Conservation (phyloP, 1,140 invertebrate genomes). For the Apis cerana region DNA sequence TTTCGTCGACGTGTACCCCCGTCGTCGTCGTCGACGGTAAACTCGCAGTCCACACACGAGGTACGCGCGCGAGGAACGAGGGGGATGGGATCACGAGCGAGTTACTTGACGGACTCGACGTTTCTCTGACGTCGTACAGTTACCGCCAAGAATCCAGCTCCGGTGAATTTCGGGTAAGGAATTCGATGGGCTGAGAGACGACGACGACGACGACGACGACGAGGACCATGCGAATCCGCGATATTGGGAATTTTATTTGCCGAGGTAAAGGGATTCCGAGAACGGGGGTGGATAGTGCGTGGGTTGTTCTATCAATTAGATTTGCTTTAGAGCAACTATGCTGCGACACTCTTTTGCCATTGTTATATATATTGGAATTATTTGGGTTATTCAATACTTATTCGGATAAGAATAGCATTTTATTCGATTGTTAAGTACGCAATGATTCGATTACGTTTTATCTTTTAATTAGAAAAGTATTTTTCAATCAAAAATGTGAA, state of each 20-base stretch:
- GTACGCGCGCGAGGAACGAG: not conserved
- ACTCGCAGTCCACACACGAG: slow-evolving; percentile 75
- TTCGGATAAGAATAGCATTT: not conserved
- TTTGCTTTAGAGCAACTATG: slow-evolving; percentile 11
- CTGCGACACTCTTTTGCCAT: not conserved
- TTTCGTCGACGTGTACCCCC: slow-evolving; percentile 13
- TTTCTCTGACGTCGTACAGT: slow-evolving; percentile 65
- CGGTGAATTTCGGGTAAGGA: slow-evolving; percentile 10
- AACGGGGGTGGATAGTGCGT: not conserved
- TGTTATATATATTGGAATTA: not conserved
- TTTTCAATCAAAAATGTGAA: too few species aligned
- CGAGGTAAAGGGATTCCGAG: not conserved
- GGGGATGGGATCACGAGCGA: slow-evolving; percentile 52
- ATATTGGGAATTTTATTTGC: slow-evolving; percentile 10
- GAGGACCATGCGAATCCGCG: not conserved
- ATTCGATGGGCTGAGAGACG: not conserved
- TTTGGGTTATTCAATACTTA: slow-evolving; percentile 3
- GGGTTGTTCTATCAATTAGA: too few species aligned
- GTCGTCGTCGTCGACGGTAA: slow-evolving; percentile 64
- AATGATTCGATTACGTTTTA: too few species aligned
- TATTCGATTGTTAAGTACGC: too few species aligned
- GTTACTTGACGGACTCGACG: slow-evolving; percentile 77
- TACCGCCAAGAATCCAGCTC: slow-evolving; percentile 37
- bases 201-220: not conserved
- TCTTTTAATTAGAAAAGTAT: too few species aligned